Evolutionary conservation across 1,140 invertebrate genomes (phyloP), one percentile per base, ranked within the genome.

Genomic region (Ganaspis sp.): DNA sequence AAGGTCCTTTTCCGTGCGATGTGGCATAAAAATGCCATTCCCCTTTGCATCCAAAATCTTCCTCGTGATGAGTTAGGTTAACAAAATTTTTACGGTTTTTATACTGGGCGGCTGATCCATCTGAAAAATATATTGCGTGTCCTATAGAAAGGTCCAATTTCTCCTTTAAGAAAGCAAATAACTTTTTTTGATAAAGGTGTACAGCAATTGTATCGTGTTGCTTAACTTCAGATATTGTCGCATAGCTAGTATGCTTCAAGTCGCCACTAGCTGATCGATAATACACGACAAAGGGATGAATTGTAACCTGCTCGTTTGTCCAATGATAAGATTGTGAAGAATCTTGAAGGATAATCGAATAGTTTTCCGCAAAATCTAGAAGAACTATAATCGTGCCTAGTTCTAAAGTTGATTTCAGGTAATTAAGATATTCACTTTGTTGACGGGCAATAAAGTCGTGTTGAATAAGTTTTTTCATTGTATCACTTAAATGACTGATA

Each of bases 301-400:
- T 17, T 37, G 69, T 37, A 0, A 42, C 69, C 15, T 70, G 69
- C 8, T 3, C 29, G 8, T 70, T 4, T 37, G 15, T 69, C 37
- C 64, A 69, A 34, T 69, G 64, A 19, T 69, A 29, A 69, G 23
- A 9, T 19, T 29, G 64, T 11, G 23, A 17, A 3, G 29, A 6
- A 42, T 70, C 69, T 70, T 70, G 29, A 17, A 37, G 8, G 19
- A 23, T 4, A 21, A 70, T 17, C 5, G 29, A 15, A 15, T 38
- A 37, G 19, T 70, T 70, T 37, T 70, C 29, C 26, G 29, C 69
- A 37, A 70, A 70, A 70, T 70, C 69, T 17, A 70, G 12, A 8
- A 17, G 15, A 42, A 70, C 29, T 3, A 70, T 1, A n/a, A 37
- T 9, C 4, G 9, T 19, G 1, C 64, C 23, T n/a, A 1, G 0